phyloP scores from a whole-genome alignment of 2,797 vertebrate species.

The Enteromius anoplus region DNA sequence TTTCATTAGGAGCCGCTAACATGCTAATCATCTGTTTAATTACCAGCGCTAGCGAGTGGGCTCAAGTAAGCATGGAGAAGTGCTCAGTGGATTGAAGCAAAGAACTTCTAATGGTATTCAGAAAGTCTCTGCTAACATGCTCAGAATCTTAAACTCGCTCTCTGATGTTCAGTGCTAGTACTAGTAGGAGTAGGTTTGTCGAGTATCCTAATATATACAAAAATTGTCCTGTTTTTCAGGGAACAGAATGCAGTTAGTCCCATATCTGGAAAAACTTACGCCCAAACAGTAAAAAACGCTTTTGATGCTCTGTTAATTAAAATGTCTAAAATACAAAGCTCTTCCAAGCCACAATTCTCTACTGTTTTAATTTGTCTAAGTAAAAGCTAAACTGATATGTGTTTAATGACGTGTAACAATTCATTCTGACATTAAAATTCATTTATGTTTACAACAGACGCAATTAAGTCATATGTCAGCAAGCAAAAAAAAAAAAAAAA shows the following conservation, averaged over 20 bases:
- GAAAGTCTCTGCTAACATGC: constrained; percentile 16
- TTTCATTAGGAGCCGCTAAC: constrained; percentile 73
- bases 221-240: not conserved
- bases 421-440: not conserved
- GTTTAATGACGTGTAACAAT: not conserved
- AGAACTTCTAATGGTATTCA: constrained; percentile 62
- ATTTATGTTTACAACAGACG: not conserved
- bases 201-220: not conserved
- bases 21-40: constrained; percentile 76
- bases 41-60: constrained; percentile 68
- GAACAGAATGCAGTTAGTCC: not conserved
- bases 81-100: constrained; percentile 67
- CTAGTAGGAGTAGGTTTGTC: not conserved
- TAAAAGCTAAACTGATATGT: not conserved
- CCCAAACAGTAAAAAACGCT: not conserved
- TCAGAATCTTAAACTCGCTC: constrained; percentile 8
- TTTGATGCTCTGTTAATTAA: not conserved
- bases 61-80: constrained; percentile 39
- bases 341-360: not conserved
- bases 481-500: no score
- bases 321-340: constrained; percentile 1
- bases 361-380: not conserved
- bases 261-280: not conserved
- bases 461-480: not conserved
- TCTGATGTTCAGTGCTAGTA: not conserved